Evolutionary conservation across 2,888 invertebrate genomes (phyloP).

Genomic region (Cataglyphis rosenhaueri): DNA sequence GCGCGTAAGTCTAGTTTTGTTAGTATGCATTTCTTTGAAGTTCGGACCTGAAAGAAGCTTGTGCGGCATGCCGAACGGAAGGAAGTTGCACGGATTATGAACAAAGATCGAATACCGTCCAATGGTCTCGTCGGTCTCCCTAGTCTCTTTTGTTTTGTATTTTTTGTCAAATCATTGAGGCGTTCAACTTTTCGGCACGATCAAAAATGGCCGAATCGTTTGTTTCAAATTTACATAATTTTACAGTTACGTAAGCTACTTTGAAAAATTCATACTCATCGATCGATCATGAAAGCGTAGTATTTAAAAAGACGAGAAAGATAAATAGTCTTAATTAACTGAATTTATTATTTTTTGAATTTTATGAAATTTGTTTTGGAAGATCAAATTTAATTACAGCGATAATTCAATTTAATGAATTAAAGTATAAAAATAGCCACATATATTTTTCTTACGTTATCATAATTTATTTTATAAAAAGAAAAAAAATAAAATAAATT

Average conservation of each 20-base stretch:
- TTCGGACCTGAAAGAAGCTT: constrained; percentile 17
- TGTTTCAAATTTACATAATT: constrained; percentile 64
- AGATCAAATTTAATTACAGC: neutral
- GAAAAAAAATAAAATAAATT: neutral
- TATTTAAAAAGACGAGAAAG: constrained; percentile 51
- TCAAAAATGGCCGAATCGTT: constrained; percentile 70
- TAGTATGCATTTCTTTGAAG: constrained; percentile 21
- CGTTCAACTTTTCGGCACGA: constrained; percentile 35
- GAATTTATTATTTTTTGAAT: neutral
- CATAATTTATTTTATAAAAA: neutral
- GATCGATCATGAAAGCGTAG: constrained; percentile 62
- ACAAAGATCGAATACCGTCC: constrained; percentile 73
- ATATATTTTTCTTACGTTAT: neutral
- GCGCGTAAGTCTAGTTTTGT: neutral
- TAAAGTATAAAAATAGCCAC: neutral
- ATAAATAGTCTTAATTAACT: constrained; percentile 66
- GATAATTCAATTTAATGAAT: neutral
- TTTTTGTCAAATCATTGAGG: constrained; percentile 55
- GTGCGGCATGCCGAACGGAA: constrained; percentile 71
- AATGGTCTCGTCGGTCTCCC: constrained; percentile 18
- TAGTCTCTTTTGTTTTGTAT: constrained; percentile 27
- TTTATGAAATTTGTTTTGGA: neutral
- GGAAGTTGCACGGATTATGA: constrained; percentile 76
- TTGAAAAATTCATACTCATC: constrained; percentile 69
- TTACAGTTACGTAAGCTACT: constrained; percentile 59